A percentile compares a stretch with the other conserved stretches of the same genome.
phyloP scores from a whole-genome alignment of 2,888 invertebrate genomes.

The Alloscopus bannaensis region DNA sequence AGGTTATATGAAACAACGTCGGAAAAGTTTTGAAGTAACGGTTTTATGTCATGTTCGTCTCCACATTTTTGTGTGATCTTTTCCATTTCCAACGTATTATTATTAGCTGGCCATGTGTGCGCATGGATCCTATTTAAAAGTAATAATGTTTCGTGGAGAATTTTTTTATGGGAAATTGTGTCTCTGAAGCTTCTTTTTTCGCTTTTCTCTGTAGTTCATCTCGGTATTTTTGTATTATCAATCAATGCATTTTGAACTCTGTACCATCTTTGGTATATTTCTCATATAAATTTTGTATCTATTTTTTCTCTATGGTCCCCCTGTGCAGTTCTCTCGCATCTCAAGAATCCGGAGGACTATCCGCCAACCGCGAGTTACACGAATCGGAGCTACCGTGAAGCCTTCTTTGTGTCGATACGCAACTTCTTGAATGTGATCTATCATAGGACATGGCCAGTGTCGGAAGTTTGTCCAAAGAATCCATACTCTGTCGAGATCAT shows the following conservation, averaged over 20 bases:
- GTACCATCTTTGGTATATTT: too few species aligned
- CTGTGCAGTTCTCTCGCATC: constrained; percentile 68
- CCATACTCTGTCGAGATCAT: constrained; percentile 73
- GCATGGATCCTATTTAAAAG: too few species aligned
- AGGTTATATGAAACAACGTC: too few species aligned
- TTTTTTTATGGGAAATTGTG: constrained; percentile 13
- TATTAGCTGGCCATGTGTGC: too few species aligned
- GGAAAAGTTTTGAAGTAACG: too few species aligned
- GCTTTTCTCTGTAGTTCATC: not conserved
- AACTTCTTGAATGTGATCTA: constrained; percentile 73
- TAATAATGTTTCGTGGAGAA: too few species aligned
- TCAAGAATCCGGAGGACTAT: constrained; percentile 71
- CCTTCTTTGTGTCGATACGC: constrained; percentile 72
- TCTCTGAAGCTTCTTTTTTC: not conserved
- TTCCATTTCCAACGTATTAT: too few species aligned
- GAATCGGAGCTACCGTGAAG: constrained; percentile 72
- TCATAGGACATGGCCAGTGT: constrained; percentile 73
- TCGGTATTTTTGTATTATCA: too few species aligned
- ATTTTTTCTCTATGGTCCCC: too few species aligned
- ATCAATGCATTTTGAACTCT: too few species aligned
- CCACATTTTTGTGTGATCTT: too few species aligned
- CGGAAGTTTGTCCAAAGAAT: constrained; percentile 73
- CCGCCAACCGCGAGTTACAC: constrained; percentile 70
- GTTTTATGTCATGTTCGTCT: too few species aligned
- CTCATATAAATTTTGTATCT: constrained; percentile 21